These are phyloP conservation scores for Hipposideros armiger DNA, from an alignment of 2,113 vertebrate genomes.

Conservation along the genomic window DNA sequence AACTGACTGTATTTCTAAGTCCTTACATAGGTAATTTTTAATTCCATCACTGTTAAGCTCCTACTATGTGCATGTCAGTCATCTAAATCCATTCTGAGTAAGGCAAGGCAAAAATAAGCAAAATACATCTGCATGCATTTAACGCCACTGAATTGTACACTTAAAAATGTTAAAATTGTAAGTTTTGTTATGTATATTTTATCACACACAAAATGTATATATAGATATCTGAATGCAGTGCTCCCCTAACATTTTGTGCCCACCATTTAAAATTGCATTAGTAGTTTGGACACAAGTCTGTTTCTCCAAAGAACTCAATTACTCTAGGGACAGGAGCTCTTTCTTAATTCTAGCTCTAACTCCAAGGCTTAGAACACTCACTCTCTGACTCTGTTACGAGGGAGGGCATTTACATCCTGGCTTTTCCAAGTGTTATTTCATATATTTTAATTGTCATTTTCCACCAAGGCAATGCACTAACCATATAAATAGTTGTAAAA, in stretches of 20 bases:
- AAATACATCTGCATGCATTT: constrained; percentile 10
- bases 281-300: constrained; percentile 30
- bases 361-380: background rate
- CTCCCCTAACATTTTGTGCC: background rate
- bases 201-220: background rate
- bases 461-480: constrained; percentile 18
- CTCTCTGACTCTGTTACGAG: background rate
- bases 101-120: constrained; percentile 34
- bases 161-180: background rate
- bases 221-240: background rate
- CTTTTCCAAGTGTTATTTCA: constrained; percentile 39
- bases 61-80: background rate
- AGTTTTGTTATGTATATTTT: constrained; percentile 46
- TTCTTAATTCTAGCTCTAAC: constrained; percentile 5
- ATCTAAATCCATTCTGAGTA: constrained; percentile 42
- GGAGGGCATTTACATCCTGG: constrained; percentile 13
- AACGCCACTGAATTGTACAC: constrained; percentile 21
- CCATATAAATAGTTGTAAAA: background rate
- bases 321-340: background rate
- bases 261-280: constrained; percentile 28
- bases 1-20: constrained; percentile 16
- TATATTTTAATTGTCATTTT: constrained; percentile 53
- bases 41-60: background rate
- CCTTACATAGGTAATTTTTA: constrained; percentile 6
- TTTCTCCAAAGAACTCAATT: background rate